These are phyloP conservation scores for Noctuana brunneofusca DNA, from an alignment of 2,888 invertebrate species.

Conservation along the genomic window DNA sequence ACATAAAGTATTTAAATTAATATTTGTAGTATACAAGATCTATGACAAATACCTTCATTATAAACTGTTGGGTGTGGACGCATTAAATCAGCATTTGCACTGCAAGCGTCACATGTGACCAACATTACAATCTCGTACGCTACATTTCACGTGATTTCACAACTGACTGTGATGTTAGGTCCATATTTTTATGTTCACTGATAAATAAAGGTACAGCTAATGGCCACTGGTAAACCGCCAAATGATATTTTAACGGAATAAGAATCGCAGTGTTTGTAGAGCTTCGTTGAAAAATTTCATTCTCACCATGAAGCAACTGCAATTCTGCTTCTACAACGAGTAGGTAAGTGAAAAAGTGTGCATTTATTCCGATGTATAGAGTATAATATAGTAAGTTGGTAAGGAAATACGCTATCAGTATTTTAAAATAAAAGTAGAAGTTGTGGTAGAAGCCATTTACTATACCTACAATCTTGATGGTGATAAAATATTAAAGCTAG, in stretches of 20 bases:
- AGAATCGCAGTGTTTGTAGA: no score
- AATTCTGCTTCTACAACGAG: no score
- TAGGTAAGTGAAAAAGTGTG: no score
- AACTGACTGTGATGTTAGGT: neutral
- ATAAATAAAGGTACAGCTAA: neutral
- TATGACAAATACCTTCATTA: no score
- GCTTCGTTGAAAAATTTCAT: no score
- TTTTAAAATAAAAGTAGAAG: neutral
- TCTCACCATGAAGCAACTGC: no score
- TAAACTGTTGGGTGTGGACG: neutral
- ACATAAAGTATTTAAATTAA: no score
- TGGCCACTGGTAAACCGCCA: neutral
- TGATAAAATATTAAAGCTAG: neutral
- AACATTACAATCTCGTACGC: conserved; percentile 10
- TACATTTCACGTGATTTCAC: conserved; percentile 13
- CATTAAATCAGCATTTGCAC: neutral
- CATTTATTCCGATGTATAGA: no score
- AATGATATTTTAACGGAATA: neutral
- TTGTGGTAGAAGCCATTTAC: neutral
- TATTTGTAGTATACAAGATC: no score
- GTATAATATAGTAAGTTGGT: no score
- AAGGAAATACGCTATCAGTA: neutral
- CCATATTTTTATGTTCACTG: conserved; percentile 9
- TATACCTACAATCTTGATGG: neutral
- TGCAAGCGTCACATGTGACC: neutral